A percentile compares a stretch with the other conserved stretches of the same genome.
Evolutionary conservation across 1,140 invertebrate species (phyloP).

Genomic region (Sycophila sp.): DNA sequence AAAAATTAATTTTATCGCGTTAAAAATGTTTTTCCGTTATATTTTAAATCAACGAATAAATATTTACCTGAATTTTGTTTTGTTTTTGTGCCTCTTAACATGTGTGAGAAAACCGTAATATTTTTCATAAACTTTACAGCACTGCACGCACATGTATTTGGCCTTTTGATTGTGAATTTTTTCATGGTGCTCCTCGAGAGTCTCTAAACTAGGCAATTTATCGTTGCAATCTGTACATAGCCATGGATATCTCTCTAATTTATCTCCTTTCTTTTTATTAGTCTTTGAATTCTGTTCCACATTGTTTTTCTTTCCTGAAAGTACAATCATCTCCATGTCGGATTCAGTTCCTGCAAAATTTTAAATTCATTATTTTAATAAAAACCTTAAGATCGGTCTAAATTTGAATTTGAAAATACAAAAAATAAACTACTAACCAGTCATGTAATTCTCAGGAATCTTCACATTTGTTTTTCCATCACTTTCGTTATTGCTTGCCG

Average conservation of each 20-base stretch:
- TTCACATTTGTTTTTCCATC: constrained; percentile 49
- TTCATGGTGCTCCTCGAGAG: constrained; percentile 67
- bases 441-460: constrained; percentile 64
- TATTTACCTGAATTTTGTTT: constrained; percentile 66
- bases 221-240: constrained; percentile 69
- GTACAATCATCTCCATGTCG: constrained; percentile 60
- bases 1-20: constrained; percentile 29
- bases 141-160: constrained; percentile 70
- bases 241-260: constrained; percentile 68
- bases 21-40: too few relatives aligned
- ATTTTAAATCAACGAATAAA: too few relatives aligned
- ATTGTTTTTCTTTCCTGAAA: constrained; percentile 36
- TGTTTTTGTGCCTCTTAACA: constrained; percentile 67
- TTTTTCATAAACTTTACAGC: constrained; percentile 70
- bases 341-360: constrained; percentile 56
- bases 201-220: constrained; percentile 64
- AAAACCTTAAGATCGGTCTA: not conserved
- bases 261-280: constrained; percentile 46
- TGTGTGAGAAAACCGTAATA: constrained; percentile 71
- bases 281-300: constrained; percentile 38
- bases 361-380: not conserved
- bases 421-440: constrained; percentile 48
- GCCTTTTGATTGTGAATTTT: constrained; percentile 67
- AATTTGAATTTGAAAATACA: constrained; percentile 18
- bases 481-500: constrained; percentile 42